Evolutionary conservation across 2,113 vertebrate species (phyloP).

Genomic region (Oxygymnocypris stewartii): DNA sequence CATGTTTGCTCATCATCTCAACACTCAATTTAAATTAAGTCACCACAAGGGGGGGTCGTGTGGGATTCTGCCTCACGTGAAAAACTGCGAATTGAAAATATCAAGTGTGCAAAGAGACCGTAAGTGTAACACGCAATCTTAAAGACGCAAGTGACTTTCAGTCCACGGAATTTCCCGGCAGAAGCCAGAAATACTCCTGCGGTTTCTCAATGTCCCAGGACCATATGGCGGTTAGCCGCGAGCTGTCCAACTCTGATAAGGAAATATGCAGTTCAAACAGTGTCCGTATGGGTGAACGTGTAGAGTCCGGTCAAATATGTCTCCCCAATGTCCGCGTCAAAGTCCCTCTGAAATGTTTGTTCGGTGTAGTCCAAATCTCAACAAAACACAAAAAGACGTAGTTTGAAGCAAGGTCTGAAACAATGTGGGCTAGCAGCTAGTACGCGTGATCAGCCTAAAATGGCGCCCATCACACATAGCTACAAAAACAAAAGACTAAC

Average conservation of each 20-base stretch:
- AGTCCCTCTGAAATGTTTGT: conserved; percentile 31
- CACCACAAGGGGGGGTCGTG: conserved; percentile 7
- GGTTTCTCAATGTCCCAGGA: background rate
- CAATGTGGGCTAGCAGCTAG: conserved; percentile 37
- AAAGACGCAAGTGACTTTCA: background rate
- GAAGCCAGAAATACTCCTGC: conserved; percentile 2
- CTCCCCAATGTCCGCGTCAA: background rate
- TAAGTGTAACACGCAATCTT: conserved; percentile 32
- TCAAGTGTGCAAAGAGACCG: conserved; percentile 16
- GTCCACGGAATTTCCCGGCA: conserved; percentile 15
- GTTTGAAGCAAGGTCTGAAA: conserved; percentile 42
- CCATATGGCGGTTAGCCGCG: conserved; percentile 15
- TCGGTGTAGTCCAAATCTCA: conserved; percentile 21
- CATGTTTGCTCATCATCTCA: conserved; percentile 36
- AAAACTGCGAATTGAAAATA: conserved; percentile 30
- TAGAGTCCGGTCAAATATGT: conserved; percentile 27
- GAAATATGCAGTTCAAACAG: conserved; percentile 24
- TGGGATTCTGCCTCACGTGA: background rate
- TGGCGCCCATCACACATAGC: conserved; percentile 35
- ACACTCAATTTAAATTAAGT: conserved; percentile 1
- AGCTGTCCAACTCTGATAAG: conserved; percentile 31
- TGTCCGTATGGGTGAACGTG: conserved; percentile 22
- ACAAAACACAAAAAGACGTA: conserved; percentile 7
- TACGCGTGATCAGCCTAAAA: conserved; percentile 46
- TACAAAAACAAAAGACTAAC: conserved; percentile 24